These are phyloP conservation scores for Mythimna loreyi DNA, from an alignment of 2,888 invertebrate species.

Conservation along the genomic window DNA sequence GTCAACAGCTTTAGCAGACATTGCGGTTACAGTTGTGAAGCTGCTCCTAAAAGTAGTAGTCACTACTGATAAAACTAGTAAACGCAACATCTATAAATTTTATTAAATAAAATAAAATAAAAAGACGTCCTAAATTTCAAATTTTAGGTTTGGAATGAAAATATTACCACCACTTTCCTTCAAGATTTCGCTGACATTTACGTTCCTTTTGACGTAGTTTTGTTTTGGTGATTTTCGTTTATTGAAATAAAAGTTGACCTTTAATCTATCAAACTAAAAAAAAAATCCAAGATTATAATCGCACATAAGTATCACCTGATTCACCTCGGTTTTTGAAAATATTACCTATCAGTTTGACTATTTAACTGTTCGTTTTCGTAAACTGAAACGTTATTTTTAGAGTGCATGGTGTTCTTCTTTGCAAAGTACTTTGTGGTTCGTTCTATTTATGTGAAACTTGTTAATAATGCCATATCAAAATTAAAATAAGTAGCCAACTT, in stretches of 20 bases:
- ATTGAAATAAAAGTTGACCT: background rate
- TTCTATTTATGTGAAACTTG: slow-evolving; percentile 17
- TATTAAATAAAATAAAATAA: slow-evolving; percentile 21
- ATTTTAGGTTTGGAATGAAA: background rate
- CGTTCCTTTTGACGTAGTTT: slow-evolving; percentile 30
- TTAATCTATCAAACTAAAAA: background rate
- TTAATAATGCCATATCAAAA: slow-evolving; percentile 3
- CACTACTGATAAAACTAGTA: slow-evolving; percentile 73
- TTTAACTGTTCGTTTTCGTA: background rate
- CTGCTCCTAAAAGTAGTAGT: slow-evolving; percentile 67
- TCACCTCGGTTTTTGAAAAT: background rate
- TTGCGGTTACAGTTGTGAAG: slow-evolving; percentile 60
- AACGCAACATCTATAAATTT: slow-evolving; percentile 70
- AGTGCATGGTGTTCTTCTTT: slow-evolving; percentile 12
- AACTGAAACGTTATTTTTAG: slow-evolving; percentile 14
- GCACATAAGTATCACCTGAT: background rate
- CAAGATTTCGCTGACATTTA: slow-evolving; percentile 23
- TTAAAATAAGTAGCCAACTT: too few species aligned
- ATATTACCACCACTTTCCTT: slow-evolving; percentile 2
- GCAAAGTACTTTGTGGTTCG: background rate
- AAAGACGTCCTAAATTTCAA: background rate
- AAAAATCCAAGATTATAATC: background rate
- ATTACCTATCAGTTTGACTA: background rate
- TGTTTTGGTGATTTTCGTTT: background rate
- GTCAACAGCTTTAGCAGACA: slow-evolving; percentile 82